phyloP scores from a whole-genome alignment of 2,888 invertebrate genomes.

The Taphrorychus bicolor region DNA sequence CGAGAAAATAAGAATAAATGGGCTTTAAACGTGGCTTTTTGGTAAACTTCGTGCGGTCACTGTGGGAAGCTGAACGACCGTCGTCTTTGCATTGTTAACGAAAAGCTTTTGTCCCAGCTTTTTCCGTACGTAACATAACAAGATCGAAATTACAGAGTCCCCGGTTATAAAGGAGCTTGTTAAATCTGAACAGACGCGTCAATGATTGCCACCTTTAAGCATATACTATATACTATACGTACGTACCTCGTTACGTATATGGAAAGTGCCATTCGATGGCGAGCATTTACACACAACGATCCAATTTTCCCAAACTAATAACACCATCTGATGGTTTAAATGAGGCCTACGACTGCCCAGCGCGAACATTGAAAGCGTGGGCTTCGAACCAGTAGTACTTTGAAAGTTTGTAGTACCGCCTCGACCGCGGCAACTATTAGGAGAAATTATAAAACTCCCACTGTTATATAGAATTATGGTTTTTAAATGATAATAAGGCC shows the following conservation, averaged over 20 bases:
- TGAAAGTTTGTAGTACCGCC: conserved; percentile 11
- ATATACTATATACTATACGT: too few species aligned
- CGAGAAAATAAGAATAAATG: conserved; percentile 49
- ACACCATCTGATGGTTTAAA: neutral
- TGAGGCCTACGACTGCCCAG: neutral
- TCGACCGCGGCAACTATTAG: conserved; percentile 29
- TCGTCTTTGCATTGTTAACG: conserved; percentile 14
- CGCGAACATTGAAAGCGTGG: neutral
- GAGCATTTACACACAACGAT: neutral
- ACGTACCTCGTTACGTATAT: conserved; percentile 1
- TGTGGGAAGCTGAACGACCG: neutral
- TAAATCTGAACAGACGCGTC: neutral
- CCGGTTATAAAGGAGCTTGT: conserved; percentile 6
- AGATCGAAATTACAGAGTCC: conserved; percentile 19
- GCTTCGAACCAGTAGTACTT: conserved; percentile 11
- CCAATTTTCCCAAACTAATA: conserved; percentile 1
- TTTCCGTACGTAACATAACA: conserved; percentile 10
- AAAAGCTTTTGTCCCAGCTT: neutral
- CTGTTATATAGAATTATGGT: conserved; percentile 39
- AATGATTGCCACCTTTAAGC: neutral
- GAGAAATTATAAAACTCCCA: conserved; percentile 41
- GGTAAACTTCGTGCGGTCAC: conserved; percentile 1
- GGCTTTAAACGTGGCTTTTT: conserved; percentile 41
- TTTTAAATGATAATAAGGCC: conserved; percentile 38
- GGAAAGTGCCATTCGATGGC: neutral